Evolutionary conservation across 2,797 vertebrate genomes (phyloP), one percentile per base, ranked within the genome.

Genomic region (Leuciscus waleckii): DNA sequence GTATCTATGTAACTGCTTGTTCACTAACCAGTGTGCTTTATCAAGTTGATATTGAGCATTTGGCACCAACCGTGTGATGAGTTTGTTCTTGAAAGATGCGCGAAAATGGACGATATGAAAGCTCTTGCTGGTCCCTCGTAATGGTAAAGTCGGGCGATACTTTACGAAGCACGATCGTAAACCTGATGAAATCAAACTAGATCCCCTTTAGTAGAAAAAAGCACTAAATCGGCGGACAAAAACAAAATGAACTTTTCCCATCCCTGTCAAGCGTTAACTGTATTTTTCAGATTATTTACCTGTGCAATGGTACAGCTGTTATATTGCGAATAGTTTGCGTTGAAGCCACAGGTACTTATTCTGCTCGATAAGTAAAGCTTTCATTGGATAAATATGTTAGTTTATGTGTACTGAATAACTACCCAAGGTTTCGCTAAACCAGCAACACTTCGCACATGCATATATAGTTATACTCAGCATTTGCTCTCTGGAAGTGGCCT

Each of bases 401-500:
- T 61, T 63, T 58, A 37, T 68, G 82, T 76, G 82, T 54, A 77
- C 39, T 75, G 81, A 65, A 75, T 70, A 79, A 58, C 68, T 80
- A 73, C 23, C 56, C 56, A 49, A 14, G 77, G 37, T 73, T 79
- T 79, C n/a, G 54, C 54, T 63, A 79, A 85, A 71, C 83, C 83
- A 61, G 83, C 29, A 49, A 63, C 65, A 73, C 26, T 32, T 65
- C 23, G 61, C 35, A 76, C 83, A 85, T 83, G 78, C 78, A 82
- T 80, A 85, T 58, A 82, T 78, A 81, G 8, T 29, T 56, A 81
- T 46, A 75, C 35, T 76, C 70, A 35, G 63, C 58, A 61, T 77
- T 78, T 69, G 49, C 86, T 74, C 46, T 82, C 35, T 79, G 83
- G 65, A 74, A 81, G 39, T 89, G 85, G 87, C 87, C 82, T 88